Evolutionary conservation across 2,888 invertebrate species (phyloP).

Genomic region (Hemistola chrysoprasaria): DNA sequence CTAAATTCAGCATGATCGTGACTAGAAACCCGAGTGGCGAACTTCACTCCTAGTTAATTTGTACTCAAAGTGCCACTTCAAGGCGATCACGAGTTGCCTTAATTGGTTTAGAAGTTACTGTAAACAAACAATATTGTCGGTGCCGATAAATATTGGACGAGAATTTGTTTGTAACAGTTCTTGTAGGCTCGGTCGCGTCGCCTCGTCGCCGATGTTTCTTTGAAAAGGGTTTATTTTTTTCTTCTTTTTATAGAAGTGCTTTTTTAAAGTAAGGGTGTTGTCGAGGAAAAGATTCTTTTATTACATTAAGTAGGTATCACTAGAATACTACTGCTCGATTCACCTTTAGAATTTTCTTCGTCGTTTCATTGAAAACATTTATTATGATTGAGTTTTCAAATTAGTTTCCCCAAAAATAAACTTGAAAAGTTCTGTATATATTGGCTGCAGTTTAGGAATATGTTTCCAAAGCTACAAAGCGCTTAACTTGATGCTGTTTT

Average conservation of each 20-base stretch:
- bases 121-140: constrained; percentile 50
- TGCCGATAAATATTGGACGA: constrained; percentile 37
- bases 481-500: constrained; percentile 31
- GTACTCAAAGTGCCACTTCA: constrained; percentile 57
- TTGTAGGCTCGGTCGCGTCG: neutral
- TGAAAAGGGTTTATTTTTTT: too few species aligned
- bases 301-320: too few species aligned
- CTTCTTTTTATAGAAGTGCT: too few species aligned
- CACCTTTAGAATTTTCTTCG: too few species aligned
- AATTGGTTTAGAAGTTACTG: constrained; percentile 57
- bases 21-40: constrained; percentile 55
- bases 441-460: constrained; percentile 1
- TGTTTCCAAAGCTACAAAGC: constrained; percentile 3
- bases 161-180: neutral
- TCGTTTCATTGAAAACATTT: too few species aligned
- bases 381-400: too few species aligned
- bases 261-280: too few species aligned
- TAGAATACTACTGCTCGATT: too few species aligned
- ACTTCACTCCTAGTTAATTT: constrained; percentile 59
- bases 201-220: too few species aligned
- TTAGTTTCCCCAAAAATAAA: too few species aligned
- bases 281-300: too few species aligned
- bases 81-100: constrained; percentile 54
- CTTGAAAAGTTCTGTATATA: neutral
- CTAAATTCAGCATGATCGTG: constrained; percentile 70